Evolutionary conservation across 2,797 vertebrate genomes (phyloP).

Genomic region (Tokudaia muenninki): DNA sequence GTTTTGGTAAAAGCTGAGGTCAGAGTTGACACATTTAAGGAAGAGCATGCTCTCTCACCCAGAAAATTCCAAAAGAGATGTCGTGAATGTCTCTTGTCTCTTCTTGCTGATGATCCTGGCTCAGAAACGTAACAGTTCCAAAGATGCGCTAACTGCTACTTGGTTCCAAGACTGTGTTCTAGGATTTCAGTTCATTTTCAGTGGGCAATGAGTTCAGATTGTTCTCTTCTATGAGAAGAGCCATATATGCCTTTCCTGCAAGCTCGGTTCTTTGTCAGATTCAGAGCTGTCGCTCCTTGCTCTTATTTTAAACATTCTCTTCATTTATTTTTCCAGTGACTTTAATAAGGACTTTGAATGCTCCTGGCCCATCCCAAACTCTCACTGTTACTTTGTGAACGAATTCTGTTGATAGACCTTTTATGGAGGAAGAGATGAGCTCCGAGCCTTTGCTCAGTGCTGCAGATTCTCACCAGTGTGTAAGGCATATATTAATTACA

Average conservation of each 20-base stretch:
- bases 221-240: neutral
- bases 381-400: constrained; percentile 8
- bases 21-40: constrained; percentile 71
- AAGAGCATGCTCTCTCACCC: constrained; percentile 76
- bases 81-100: constrained; percentile 77
- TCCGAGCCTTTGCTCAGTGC: neutral
- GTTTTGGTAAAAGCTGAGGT: neutral
- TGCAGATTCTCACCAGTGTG: neutral
- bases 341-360: constrained; percentile 43
- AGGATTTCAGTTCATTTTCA: constrained; percentile 45
- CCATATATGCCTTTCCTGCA: neutral
- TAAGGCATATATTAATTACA: neutral
- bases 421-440: constrained; percentile 22
- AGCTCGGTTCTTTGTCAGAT: constrained; percentile 49
- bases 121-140: constrained; percentile 74
- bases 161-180: constrained; percentile 70
- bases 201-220: neutral
- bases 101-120: constrained; percentile 82
- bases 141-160: constrained; percentile 80
- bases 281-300: constrained; percentile 27
- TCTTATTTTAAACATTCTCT: constrained; percentile 59
- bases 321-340: neutral
- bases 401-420: constrained; percentile 49
- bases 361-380: constrained; percentile 33
- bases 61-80: constrained; percentile 77